Evolutionary conservation across 2,797 vertebrate species (phyloP), one percentile per base, ranked within the genome.

Genomic region (Chaunax sp.): DNA sequence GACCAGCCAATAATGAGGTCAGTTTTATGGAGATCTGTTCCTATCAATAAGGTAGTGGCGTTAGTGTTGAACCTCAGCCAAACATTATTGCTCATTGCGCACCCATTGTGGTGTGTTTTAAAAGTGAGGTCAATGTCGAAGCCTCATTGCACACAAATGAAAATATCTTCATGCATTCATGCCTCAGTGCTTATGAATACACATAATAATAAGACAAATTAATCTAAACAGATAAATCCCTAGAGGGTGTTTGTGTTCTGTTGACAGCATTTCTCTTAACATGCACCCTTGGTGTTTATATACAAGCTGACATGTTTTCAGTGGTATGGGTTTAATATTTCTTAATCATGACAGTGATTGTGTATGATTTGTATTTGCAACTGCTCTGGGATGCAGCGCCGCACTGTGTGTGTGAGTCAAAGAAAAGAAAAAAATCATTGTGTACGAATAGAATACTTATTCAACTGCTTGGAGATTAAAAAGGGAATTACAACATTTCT

Each of bases 381-480:
- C 45, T 46, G 56, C 51, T 78, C 41, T 26, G 43, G 15, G 30
- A 10, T 13, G 49, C 18, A 41, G 26, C 5, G 0, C 54, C 68
- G 63, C 26, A 63, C 44, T 53, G 25, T 70, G 43, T 62, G 33
- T 59, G 59, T 44, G 35, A 23, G 44, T 10, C 4, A 20, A 28
- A 46, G 35, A 30, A 62, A 66, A 52, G 73, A 30, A 52, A 52
- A 30, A 6, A 57, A 78, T 59, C 52, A 77, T 56, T 74, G 78
- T 68, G 73, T 84, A 84, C 85, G 75, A 88, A 88, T 82, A 80
- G 61, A 65, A 78, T 81, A 86, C 65, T 84, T 80, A 87, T 89
- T 90, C 75, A 82, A 77, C 84, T 86, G 81, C 77, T 84, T 82
- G 64, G 77, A 89, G 87, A 89, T 89, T 87, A 86, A 71, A 80